A percentile compares a stretch with the other conserved stretches of the same genome.
Conservation (phyloP, 2,888 invertebrate genomes). For the Dryadula phaetusa region DNA sequence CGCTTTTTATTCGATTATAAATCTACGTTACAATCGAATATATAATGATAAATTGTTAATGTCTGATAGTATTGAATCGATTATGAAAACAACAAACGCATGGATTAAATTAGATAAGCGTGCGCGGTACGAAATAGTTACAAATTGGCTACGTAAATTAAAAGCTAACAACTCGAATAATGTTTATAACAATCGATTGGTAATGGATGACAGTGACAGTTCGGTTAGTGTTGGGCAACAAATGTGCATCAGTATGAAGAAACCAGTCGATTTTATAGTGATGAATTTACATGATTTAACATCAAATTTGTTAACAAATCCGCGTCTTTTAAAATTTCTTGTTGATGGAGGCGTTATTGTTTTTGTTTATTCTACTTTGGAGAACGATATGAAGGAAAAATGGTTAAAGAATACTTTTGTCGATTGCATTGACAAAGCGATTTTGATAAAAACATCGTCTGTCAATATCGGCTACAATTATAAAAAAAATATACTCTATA, state of each 20-base stretch:
- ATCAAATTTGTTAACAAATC: not conserved
- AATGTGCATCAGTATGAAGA: conserved; percentile 9
- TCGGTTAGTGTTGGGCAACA: conserved; percentile 1
- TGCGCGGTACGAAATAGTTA: not conserved
- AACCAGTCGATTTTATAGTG: conserved; percentile 3
- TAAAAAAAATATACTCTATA: not conserved
- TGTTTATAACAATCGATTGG: not conserved
- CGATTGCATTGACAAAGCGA: not conserved
- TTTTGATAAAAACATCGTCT: not conserved
- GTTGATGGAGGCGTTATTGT: conserved; percentile 15
- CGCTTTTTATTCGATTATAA: conserved; percentile 36
- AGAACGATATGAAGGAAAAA: not conserved
- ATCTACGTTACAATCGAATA: not conserved
- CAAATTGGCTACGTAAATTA: not conserved
- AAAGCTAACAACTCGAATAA: not conserved
- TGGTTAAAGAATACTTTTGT: not conserved
- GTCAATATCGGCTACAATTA: not conserved
- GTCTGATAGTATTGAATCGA: not conserved
- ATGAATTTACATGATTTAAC: not conserved
- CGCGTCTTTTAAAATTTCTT: not conserved
- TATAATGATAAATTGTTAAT: not conserved
- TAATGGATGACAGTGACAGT: conserved; percentile 12
- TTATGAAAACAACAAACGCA: not conserved
- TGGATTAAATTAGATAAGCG: not conserved
- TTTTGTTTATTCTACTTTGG: not conserved